Evolutionary conservation across 2,113 vertebrate species (phyloP).

Genomic region (Alethe castanea): DNA sequence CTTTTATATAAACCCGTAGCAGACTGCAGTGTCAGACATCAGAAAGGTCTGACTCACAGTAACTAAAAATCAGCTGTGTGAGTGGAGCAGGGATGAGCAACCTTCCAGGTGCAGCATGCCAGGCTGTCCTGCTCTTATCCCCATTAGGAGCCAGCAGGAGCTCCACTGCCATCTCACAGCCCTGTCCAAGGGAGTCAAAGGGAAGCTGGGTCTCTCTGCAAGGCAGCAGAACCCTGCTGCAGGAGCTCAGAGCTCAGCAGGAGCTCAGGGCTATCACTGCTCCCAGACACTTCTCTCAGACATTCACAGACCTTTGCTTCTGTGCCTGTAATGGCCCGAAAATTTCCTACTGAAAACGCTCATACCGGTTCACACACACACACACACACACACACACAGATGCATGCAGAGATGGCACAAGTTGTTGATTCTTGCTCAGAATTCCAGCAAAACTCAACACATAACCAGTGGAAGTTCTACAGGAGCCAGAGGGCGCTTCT

Average conservation of each 20-base stretch:
- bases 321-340: neutral
- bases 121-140: neutral
- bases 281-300: neutral
- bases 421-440: neutral
- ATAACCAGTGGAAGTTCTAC: fast-evolving
- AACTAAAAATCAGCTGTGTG: neutral
- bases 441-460: neutral
- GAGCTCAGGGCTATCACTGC: neutral
- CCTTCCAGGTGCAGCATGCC: neutral
- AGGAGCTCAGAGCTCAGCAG: neutral
- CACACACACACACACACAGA: fast-evolving
- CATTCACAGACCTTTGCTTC: neutral
- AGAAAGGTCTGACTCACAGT: fast-evolving
- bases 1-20: fast-evolving
- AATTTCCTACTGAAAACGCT: neutral
- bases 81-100: neutral
- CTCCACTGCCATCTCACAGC: neutral
- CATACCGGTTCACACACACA: fast-evolving
- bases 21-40: fast-evolving
- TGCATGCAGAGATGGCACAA: fast-evolving
- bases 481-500: neutral
- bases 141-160: neutral
- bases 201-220: neutral
- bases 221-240: neutral
- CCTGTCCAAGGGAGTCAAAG: fast-evolving